Evolutionary conservation across 1,140 invertebrate species (phyloP).

Genomic region (Riptortus pedestris): DNA sequence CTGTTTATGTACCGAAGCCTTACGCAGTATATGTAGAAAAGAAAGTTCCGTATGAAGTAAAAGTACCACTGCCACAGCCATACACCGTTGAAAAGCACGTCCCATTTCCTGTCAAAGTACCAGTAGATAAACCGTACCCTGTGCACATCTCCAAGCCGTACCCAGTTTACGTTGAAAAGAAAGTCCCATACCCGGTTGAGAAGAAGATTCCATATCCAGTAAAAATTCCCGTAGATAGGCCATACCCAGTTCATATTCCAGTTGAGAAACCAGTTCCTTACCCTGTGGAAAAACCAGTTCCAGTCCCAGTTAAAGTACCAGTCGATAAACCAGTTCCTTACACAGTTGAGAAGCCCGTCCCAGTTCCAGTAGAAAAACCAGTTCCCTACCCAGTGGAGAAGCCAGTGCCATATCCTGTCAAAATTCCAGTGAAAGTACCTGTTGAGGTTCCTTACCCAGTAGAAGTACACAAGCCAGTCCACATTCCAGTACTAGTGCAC

Average conservation of each 20-base stretch:
- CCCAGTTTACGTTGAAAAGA: constrained; percentile 54
- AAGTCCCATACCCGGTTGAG: constrained; percentile 42
- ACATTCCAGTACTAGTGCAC: constrained; percentile 16
- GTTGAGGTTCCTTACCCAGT: constrained; percentile 69
- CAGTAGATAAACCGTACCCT: constrained; percentile 43
- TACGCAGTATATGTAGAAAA: constrained; percentile 26
- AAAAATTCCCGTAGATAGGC: constrained; percentile 22
- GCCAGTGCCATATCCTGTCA: constrained; percentile 65
- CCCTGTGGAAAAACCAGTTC: constrained; percentile 55
- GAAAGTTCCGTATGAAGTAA: constrained; percentile 41
- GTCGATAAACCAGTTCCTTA: constrained; percentile 45
- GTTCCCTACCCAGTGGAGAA: constrained; percentile 64
- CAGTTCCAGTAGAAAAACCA: constrained; percentile 46
- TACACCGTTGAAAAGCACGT: constrained; percentile 52
- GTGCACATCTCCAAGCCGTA: constrained; percentile 41
- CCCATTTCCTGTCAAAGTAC: constrained; percentile 43
- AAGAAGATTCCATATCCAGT: constrained; percentile 53
- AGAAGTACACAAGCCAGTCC: constrained; percentile 21
- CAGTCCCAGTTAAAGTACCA: constrained; percentile 40
- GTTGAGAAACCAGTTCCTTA: constrained; percentile 36
- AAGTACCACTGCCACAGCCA: constrained; percentile 28
- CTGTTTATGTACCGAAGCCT: constrained; percentile 40
- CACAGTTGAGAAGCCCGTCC: constrained; percentile 44
- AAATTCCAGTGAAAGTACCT: constrained; percentile 66
- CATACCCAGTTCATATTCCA: constrained; percentile 23